These are phyloP conservation scores for Sebastes cheni DNA, from an alignment of 2,797 vertebrate genomes.

Conservation along the genomic window DNA sequence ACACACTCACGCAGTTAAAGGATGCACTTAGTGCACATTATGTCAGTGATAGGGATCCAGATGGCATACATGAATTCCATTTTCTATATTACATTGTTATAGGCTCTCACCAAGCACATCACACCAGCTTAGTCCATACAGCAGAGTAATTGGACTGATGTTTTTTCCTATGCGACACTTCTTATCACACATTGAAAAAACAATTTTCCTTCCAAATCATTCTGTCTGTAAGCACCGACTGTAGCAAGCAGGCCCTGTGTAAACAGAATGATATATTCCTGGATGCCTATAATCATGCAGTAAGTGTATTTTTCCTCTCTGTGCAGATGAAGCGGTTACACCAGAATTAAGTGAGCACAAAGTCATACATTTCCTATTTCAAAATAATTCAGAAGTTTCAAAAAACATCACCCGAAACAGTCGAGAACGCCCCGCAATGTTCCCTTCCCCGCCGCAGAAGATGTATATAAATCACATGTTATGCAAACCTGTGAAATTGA, in stretches of 20 bases:
- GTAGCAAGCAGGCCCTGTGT: conserved; percentile 16
- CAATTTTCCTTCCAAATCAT: conserved; percentile 46
- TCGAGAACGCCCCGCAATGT: conserved; percentile 19
- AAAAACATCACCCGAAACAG: conserved; percentile 17
- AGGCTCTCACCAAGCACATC: conserved; percentile 18
- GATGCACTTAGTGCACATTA: conserved; percentile 24
- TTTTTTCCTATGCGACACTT: conserved; percentile 29
- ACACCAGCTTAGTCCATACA: conserved; percentile 8
- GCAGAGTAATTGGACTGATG: conserved; percentile 47
- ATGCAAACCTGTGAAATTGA: conserved; percentile 44
- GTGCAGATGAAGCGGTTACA: conserved; percentile 24
- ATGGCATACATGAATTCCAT: conserved; percentile 25
- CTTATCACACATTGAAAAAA: conserved; percentile 50
- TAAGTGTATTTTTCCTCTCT: conserved; percentile 30
- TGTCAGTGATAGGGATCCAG: conserved; percentile 37
- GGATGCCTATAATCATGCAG: conserved; percentile 47
- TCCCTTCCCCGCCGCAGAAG: not conserved
- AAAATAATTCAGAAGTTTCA: conserved; percentile 18
- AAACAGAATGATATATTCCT: conserved; percentile 49
- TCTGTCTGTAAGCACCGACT: conserved; percentile 37
- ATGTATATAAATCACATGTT: conserved; percentile 48
- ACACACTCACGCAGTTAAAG: conserved; percentile 12
- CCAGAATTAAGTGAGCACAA: conserved; percentile 31
- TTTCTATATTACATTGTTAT: conserved; percentile 21
- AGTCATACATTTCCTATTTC: conserved; percentile 38